A percentile compares a stretch with the other conserved stretches of the same genome.
Evolutionary conservation across 2,888 invertebrate genomes (phyloP).

Genomic region (Heliconius erato): DNA sequence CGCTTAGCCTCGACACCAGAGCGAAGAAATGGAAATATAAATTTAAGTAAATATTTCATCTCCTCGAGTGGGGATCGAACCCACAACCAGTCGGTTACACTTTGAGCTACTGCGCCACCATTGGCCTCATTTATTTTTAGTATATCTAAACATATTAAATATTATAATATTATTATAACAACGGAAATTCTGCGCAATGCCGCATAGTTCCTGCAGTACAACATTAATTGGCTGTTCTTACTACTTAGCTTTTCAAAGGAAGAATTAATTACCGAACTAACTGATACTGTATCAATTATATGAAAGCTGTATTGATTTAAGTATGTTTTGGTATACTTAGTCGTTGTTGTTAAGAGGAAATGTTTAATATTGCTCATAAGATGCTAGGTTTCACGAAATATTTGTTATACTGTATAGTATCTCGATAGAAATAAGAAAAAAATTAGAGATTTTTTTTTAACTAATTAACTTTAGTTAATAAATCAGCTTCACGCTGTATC

Average conservation of each 20-base stretch:
- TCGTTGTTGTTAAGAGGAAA: not conserved
- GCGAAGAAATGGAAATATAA: too few relatives aligned
- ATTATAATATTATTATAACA: not conserved
- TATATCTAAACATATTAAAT: not conserved
- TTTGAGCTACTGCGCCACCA: too few relatives aligned
- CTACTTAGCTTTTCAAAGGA: constrained; percentile 11
- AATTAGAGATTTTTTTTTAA: too few relatives aligned
- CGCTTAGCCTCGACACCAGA: too few relatives aligned
- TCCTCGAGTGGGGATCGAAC: too few relatives aligned
- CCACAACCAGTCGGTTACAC: too few relatives aligned
- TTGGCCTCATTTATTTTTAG: too few relatives aligned
- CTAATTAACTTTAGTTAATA: too few relatives aligned
- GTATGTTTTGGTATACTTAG: not conserved
- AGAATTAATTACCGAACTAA: constrained; percentile 4
- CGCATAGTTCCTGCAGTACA: constrained; percentile 22
- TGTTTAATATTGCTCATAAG: not conserved
- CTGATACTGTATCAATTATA: constrained; percentile 3
- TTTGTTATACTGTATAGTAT: not conserved
- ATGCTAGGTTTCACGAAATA: not conserved
- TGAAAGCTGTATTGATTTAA: not conserved
- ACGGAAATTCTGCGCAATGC: not conserved
- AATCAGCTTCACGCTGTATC: too few relatives aligned
- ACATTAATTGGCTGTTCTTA: constrained; percentile 22
- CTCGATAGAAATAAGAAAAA: not conserved
- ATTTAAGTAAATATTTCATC: too few relatives aligned